Conservation (phyloP, 2,113 vertebrate genomes). For the Cyprinodon tularosa region DNA sequence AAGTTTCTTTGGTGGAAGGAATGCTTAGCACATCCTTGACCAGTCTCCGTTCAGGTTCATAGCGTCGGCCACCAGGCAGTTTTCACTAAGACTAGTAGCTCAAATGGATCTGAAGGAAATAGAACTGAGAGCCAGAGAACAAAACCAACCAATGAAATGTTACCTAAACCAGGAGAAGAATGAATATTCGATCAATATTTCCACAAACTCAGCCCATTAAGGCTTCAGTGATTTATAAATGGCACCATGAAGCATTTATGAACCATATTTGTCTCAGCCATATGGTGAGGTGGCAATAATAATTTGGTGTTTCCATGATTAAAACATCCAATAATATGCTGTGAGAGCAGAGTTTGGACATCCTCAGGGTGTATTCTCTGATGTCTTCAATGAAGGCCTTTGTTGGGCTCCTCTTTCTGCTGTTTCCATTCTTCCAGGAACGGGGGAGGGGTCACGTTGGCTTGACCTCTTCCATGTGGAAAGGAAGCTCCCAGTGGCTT, state of each 20-base stretch:
- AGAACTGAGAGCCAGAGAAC: background rate
- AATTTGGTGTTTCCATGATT: background rate
- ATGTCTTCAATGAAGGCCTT: slow-evolving; percentile 32
- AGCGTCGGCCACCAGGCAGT: no score
- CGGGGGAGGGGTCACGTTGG: slow-evolving; percentile 20
- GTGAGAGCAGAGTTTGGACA: slow-evolving; percentile 16
- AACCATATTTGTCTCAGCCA: no score
- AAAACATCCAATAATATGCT: background rate
- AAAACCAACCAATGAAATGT: background rate
- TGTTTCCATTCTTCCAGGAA: slow-evolving; percentile 66
- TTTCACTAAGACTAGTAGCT: no score
- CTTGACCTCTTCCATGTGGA: slow-evolving; percentile 61
- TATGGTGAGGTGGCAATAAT: no score
- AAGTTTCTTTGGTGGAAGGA: no score
- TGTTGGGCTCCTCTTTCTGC: slow-evolving; percentile 53
- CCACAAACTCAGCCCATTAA: no score
- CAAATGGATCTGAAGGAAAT: background rate
- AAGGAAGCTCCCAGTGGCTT: slow-evolving; percentile 67
- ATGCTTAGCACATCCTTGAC: no score
- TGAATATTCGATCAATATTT: background rate
- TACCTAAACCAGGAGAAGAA: background rate
- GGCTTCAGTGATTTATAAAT: no score
- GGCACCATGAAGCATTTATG: no score
- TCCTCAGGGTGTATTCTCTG: slow-evolving; percentile 20
- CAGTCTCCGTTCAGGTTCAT: no score